These are phyloP conservation scores for Porites cylindrica DNA, from an alignment of 92 coral and sea anemone genomes.

Conservation along the genomic window DNA sequence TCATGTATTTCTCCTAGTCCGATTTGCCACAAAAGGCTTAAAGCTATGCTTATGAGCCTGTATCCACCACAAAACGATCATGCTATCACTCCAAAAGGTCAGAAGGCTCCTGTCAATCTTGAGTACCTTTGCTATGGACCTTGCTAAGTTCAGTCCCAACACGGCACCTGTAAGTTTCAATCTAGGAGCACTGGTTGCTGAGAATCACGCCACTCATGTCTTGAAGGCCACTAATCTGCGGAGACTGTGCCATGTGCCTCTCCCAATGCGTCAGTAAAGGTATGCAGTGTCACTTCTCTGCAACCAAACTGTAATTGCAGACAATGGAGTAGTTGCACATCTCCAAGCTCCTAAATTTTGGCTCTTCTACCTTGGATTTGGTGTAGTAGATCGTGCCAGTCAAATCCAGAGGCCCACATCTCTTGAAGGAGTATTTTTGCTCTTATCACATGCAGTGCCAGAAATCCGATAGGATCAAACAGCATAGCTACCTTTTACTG, in stretches of 20 bases:
- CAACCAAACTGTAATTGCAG: too few relatives aligned
- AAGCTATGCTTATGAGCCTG: slow-evolving; percentile 22
- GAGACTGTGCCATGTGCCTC: slow-evolving; percentile 63
- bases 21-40: slow-evolving; percentile 66
- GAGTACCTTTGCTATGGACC: neutral
- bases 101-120: neutral
- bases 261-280: slow-evolving; percentile 54
- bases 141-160: slow-evolving; percentile 20
- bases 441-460: slow-evolving; percentile 51
- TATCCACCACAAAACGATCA: slow-evolving; percentile 49
- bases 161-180: slow-evolving; percentile 58
- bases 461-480: slow-evolving; percentile 62
- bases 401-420: slow-evolving; percentile 62
- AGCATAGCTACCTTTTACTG: slow-evolving; percentile 53
- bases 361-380: slow-evolving; percentile 3
- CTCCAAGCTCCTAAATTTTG: neutral
- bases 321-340: too few relatives aligned
- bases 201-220: slow-evolving; percentile 58
- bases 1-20: slow-evolving; percentile 39
- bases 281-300: neutral
- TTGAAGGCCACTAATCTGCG: slow-evolving; percentile 36
- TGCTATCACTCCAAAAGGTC: slow-evolving; percentile 47
- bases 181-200: slow-evolving; percentile 47
- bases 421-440: slow-evolving; percentile 65
- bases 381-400: slow-evolving; percentile 69